These are phyloP conservation scores for Tetraodon nigroviridis DNA, from an alignment of 2,113 vertebrate genomes.

Conservation along the genomic window DNA sequence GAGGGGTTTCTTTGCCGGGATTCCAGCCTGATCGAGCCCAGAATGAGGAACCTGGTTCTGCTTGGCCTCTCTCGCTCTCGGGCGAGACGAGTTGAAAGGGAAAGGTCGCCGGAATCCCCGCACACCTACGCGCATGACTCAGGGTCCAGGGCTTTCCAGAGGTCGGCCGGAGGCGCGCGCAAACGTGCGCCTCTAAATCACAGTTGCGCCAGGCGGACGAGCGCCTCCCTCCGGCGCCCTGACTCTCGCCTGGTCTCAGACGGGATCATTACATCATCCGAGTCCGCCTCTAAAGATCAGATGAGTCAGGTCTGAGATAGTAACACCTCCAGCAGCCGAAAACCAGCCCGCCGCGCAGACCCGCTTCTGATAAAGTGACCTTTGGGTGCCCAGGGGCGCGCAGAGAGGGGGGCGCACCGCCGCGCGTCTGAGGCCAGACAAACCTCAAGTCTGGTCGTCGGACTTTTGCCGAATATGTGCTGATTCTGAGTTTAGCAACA, in stretches of 20 bases:
- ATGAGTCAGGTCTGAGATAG: constrained; percentile 42
- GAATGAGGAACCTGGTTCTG: constrained; percentile 57
- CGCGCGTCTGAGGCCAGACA: too few relatives aligned
- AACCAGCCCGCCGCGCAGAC: too few relatives aligned
- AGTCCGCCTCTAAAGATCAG: constrained; percentile 33
- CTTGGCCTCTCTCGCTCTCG: constrained; percentile 15
- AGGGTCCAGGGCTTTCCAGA: constrained; percentile 76
- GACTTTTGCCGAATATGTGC: too few relatives aligned
- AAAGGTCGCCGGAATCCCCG: constrained; percentile 75
- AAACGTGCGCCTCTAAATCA: background rate
- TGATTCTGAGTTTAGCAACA: too few relatives aligned
- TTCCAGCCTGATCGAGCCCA: constrained; percentile 34
- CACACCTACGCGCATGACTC: constrained; percentile 69
- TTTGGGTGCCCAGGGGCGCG: constrained; percentile 12
- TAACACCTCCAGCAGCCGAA: background rate
- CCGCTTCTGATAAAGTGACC: constrained; percentile 34
- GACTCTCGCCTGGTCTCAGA: background rate
- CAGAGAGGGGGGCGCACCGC: constrained; percentile 7
- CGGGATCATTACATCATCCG: constrained; percentile 21
- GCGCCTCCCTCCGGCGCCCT: too few relatives aligned
- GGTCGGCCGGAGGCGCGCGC: constrained; percentile 34
- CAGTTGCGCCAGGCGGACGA: background rate
- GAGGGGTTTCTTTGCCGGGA: constrained; percentile 12
- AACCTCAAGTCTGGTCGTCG: too few relatives aligned
- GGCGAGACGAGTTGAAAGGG: constrained; percentile 31